Base-by-base conservation (phyloP, 2,797 vertebrate species). In the Micrastur ruficollis region DNA sequence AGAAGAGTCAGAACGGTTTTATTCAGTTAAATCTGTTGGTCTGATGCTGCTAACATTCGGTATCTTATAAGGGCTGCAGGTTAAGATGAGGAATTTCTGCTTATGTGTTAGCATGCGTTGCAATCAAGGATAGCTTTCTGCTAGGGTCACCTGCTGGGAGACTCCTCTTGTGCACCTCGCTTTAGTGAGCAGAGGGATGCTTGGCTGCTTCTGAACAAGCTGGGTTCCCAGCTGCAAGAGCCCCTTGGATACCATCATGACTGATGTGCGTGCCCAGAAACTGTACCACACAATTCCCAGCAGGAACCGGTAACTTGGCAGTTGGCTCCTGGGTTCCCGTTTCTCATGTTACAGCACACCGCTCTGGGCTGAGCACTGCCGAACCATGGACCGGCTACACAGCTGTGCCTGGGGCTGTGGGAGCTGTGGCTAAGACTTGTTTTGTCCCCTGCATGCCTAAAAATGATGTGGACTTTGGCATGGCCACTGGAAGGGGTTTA, bases 201-300 rank as follows among this genome's bases (percentile, higher is more conserved):
- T n/a, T 42, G 40, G 50, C 40, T 2, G 0, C n/a, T 80, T 38
- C 68, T 0, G 6, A 55, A 44, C 34, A 17, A 46, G 29, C 47
- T 0, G 0, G 31, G 19, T 36, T 81, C 27, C 44, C 44, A 58
- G 38, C 36, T 52, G 52, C 6, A 6, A 46, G 62, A 79, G 63
- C 73, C 36, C 34, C n/a, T 89, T 1, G 0, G 42, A 6, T 44
- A n/a, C 68, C 1, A 0, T 21, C 58, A 31, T 18, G 49, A 34
- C 52, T 2, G 3, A 11, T 11, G 40, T 0, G 2, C 1, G 2
- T 40, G 29, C n/a, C n/a, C 4, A 5, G 21, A 52, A 52, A 8
- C 38, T 6, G 63, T 68, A 50, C 50, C 0, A 1, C 49, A 25
- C 25, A 9, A 1, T 50, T 82, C 72, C 59, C 65, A 68, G 72